Base-by-base conservation (phyloP, 2,888 invertebrate genomes). In the Parascotia fuliginaria region DNA sequence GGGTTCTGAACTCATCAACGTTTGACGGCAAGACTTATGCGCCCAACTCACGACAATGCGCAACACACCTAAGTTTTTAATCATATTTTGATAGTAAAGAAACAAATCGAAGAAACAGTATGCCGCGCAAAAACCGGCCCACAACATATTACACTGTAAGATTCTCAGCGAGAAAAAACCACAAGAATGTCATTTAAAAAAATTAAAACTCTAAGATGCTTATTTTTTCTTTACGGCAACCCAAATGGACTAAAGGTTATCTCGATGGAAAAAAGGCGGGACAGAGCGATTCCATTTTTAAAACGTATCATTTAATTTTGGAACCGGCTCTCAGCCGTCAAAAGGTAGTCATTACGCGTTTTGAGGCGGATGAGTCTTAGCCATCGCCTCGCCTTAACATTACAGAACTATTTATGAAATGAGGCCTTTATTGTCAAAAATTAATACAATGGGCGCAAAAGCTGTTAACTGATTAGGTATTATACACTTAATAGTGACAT, bases 231-330 rank as follows among this genome's bases (percentile, higher is more conserved):
- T 88, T 85, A 85, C 80, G 88, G 83, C 85, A 83, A 85, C 83
- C 85, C 88, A 85, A 89, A 87, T 83, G 88, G 89, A 85, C 87
- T 86, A 85, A 90, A 90, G 89, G 89, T 89, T 91, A 92, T 92
- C 91, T 90, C 87, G 79, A 73, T 81, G 86, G 84, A 87, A 89
- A 89, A 89, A 89, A 89, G 91, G 91, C 91, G 91, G 91, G 89
- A 81, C 88, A 67, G 85, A 88, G 87, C 89, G 89, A 91, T 92
- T 91, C 89, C 92, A 91, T 90, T 92, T 91, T 91, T 89, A 86
- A 91, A 92, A 92, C 89, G 89, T 91, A 91, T 92, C 88, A 92
- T 92, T 92, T 91, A 90, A 91, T 89, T 90, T 91, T 83, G 87
- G 84, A 92, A 90, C 92, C 87, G 88, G 91, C 91, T 89, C 81